Base-by-base conservation (phyloP, 1,140 invertebrate species). In the Antheraea pernyi region DNA sequence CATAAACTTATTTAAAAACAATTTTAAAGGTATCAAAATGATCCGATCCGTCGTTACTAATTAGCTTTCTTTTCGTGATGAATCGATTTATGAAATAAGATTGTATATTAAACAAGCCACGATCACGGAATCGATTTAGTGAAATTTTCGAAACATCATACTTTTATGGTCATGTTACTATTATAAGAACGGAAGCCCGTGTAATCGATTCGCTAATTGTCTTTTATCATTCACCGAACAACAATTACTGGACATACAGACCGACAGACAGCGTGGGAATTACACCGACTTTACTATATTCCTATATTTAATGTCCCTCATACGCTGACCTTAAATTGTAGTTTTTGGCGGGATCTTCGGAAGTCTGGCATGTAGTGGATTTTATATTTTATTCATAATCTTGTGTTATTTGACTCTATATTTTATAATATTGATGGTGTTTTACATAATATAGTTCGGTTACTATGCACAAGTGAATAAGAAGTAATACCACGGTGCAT, bases 191-290 rank as follows among this genome's bases (percentile, higher is more conserved):
- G 71, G 71, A 72, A 68, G 67, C 68, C 39, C 42, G 48, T n/a
- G 39, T 72, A 72, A 72, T 72, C 69, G 67, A 7, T 19, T 62
- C 18, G 63, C 42, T 72, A 72, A 72, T 72, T 72, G 62, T 42
- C 46, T 62, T 66, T 39, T 65, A 60, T 19, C 59, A 68, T 13
- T 53, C 46, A 53, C 16, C 46, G 6, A 5, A 53, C 46, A 53
- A 53, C 46, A 53, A 53, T 53, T 53, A 53, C 13, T 53, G 46
- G 11, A 13, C 46, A 53, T 53, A 53, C 13, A 53, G 11, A 0
- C 16, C 13, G 13, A n/a, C 16, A 53, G 46, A 13, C 11, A 16
- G 11, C 46, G 46, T 53, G 46, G 46, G 46, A 53, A 53, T 16
- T 53, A 53, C 16, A 13, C 46, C 16, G 16, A 13, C 46, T 53